A percentile compares a stretch with the other conserved stretches of the same genome.
Conservation (phyloP, 2,113 vertebrate species). For the Sapajus apella region DNA sequence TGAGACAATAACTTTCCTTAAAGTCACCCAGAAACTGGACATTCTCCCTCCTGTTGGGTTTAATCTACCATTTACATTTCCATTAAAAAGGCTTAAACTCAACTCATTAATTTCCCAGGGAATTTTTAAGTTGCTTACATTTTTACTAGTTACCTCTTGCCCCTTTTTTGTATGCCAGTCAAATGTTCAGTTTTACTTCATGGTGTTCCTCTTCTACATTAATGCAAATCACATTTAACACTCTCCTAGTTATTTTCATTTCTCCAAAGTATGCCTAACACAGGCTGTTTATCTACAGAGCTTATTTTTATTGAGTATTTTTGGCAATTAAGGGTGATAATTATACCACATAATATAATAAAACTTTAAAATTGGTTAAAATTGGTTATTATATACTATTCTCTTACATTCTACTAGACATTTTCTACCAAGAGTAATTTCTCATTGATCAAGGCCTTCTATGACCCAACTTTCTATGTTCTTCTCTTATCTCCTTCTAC, state of each 20-base stretch:
- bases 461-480: not conserved
- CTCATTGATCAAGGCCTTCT: not conserved
- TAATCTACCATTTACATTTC: not conserved
- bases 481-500: not conserved
- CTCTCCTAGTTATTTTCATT: not conserved
- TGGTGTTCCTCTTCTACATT: not conserved
- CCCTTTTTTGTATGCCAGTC: not conserved
- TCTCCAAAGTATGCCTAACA: not conserved
- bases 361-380: not conserved
- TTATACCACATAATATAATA: not conserved
- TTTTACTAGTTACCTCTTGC: not conserved
- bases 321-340: not conserved
- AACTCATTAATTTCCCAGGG: not conserved
- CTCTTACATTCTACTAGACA: not conserved
- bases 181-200: not conserved
- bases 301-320: not conserved
- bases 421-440: not conserved
- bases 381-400: not conserved
- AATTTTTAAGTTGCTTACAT: not conserved
- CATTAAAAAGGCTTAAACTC: not conserved
- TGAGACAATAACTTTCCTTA: not conserved
- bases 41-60: not conserved
- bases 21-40: not conserved
- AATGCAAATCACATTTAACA: not conserved
- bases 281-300: not conserved